Base-by-base conservation (phyloP, 2,797 vertebrate species). In the Scyliorhinus canicula region DNA sequence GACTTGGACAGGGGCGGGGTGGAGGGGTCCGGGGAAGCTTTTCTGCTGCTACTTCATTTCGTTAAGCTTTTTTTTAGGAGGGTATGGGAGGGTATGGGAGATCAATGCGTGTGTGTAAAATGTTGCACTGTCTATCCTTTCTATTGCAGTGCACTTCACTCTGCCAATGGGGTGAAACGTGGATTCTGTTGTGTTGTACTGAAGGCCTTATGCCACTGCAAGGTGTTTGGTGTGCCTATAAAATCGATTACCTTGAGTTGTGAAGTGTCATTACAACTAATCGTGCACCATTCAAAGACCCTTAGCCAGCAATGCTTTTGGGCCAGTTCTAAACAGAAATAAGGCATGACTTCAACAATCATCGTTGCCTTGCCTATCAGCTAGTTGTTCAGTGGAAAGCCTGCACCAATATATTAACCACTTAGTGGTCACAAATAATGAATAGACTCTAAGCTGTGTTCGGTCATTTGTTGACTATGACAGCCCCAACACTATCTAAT, bases 41-140 rank as follows among this genome's bases (percentile, higher is more conserved):
- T 74, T 74, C 6, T 8, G 6, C 93, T 52, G 93, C 93, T 94
- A 31, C 69, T 71, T 94, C 93, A 94, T 94, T 94, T 12, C 8
- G 31, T 74, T 74, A 35, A 94, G 50, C 71, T 65, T 26, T 44
- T 69, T 74, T 69, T 44, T 26, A n/a, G n/a, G n/a, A n/a, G n/a
- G n/a, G n/a, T n/a, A 5, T 3, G 55, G 35, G 93, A 28, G 16
- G 5, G 35, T 74, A 28, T 50, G 60, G 28, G 31, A 52, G 93
- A 12, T 55, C 26, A 94, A 11, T 52, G 93, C 35, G 67, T 94
- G 67, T 74, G 67, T 69, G 28, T 50, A 63, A 93, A 93, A 31
- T 71, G 21, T 93, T 71, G 65, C 65, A 35, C 5, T 31, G 31
- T 71, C 47, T 35, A 8, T 55, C 47, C 50, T 50, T 69, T 35